Conservation (phyloP, 1,140 invertebrate species). For the Aphelenchoides besseyi region DNA sequence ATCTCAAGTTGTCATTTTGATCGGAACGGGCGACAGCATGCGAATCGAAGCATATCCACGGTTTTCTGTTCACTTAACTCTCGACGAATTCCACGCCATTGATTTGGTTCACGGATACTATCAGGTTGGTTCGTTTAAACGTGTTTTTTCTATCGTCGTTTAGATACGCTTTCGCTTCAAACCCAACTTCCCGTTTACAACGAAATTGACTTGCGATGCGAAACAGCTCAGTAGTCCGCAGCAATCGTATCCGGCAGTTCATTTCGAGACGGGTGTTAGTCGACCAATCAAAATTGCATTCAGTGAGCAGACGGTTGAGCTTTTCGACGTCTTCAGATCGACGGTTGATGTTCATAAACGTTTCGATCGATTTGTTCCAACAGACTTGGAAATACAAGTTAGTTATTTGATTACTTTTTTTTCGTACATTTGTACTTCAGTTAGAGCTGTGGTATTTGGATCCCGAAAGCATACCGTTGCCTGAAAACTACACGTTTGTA, state of each 20-base stretch:
- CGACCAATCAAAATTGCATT: slow-evolving; percentile 25
- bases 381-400: slow-evolving; percentile 21
- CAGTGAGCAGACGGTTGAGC: slow-evolving; percentile 25
- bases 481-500: slow-evolving; percentile 26
- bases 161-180: slow-evolving; percentile 25
- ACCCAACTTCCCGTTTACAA: slow-evolving; percentile 8
- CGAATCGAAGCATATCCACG: slow-evolving; percentile 22
- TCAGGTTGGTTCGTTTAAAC: slow-evolving; percentile 8
- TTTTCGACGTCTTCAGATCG: slow-evolving; percentile 24
- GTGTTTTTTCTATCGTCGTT: background rate
- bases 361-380: slow-evolving; percentile 22
- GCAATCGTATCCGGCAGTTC: background rate
- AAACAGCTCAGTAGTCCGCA: slow-evolving; percentile 10
- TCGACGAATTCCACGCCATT: slow-evolving; percentile 20
- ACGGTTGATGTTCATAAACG: slow-evolving; percentile 26
- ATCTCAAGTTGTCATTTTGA: too few relatives aligned
- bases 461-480: slow-evolving; percentile 20
- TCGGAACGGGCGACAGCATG: too few relatives aligned
- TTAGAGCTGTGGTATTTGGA: slow-evolving; percentile 34
- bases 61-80: slow-evolving; percentile 10
- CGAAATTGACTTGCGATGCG: slow-evolving; percentile 12
- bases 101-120: slow-evolving; percentile 30
- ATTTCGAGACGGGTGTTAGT: slow-evolving; percentile 13
- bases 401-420: slow-evolving; percentile 17
- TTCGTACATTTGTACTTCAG: too few relatives aligned